phyloP scores from a whole-genome alignment of 2,113 vertebrate genomes.

The Lanius collurio region DNA sequence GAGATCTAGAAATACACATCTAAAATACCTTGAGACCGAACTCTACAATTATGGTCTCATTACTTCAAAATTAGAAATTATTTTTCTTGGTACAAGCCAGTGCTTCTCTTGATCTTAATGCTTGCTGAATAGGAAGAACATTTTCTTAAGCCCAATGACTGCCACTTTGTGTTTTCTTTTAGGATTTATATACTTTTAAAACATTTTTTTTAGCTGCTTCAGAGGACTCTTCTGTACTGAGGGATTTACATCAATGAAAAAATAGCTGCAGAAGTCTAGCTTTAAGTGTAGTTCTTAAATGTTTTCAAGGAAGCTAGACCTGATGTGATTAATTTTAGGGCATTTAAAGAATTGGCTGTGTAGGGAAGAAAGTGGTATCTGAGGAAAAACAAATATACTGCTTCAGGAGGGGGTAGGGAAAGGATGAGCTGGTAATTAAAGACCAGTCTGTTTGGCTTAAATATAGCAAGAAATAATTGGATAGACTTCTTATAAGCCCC shows the following conservation, averaged over 20 bases:
- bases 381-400: not conserved
- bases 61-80: constrained; percentile 24
- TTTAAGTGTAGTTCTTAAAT: not conserved
- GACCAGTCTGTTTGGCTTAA: constrained; percentile 16
- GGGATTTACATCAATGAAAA: not conserved
- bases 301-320: not conserved
- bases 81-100: constrained; percentile 40
- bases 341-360: not conserved
- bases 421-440: constrained; percentile 20
- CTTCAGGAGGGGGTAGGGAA: not conserved
- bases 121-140: not conserved
- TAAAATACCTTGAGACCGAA: not conserved
- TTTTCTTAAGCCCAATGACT: not conserved
- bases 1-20: not conserved
- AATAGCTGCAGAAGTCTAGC: not conserved
- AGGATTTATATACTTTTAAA: constrained; percentile 43
- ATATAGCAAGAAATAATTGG: constrained; percentile 22
- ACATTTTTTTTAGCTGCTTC: constrained; percentile 42
- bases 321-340: not conserved
- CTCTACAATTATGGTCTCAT: not conserved
- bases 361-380: not conserved
- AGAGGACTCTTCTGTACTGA: not conserved
- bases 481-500: not conserved
- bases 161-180: constrained; percentile 48
- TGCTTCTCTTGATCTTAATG: constrained; percentile 12